These are phyloP conservation scores for Eurois occulta DNA, from an alignment of 2,888 invertebrate genomes.

Conservation along the genomic window DNA sequence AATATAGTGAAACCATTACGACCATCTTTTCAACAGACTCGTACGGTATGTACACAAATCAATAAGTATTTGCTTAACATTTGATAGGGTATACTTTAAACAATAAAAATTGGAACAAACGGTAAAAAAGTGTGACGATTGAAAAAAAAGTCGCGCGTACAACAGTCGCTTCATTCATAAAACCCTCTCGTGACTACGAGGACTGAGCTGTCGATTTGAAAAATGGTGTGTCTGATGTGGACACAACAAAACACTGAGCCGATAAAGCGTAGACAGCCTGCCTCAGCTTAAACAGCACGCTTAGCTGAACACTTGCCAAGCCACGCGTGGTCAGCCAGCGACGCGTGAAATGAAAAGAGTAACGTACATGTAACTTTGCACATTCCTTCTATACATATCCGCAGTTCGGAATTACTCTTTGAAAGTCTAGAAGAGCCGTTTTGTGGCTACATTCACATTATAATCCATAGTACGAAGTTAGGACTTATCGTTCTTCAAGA, in stretches of 20 bases:
- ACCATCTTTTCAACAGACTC: background rate
- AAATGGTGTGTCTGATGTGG: slow-evolving; percentile 14
- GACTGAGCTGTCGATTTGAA: slow-evolving; percentile 12
- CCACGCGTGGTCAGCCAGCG: slow-evolving; percentile 34
- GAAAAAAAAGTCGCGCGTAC: background rate
- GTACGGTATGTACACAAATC: background rate
- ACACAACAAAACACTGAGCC: slow-evolving; percentile 4
- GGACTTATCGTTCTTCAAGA: slow-evolving; percentile 14
- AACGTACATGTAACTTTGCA: slow-evolving; percentile 45
- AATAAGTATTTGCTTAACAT: background rate
- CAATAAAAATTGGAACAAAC: background rate
- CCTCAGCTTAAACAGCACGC: slow-evolving; percentile 33
- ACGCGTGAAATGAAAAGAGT: slow-evolving; percentile 48
- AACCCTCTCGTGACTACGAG: background rate
- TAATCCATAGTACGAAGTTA: slow-evolving; percentile 2
- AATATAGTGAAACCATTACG: background rate
- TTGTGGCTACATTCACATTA: slow-evolving; percentile 5
- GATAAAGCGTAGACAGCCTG: slow-evolving; percentile 5
- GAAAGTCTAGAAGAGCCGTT: slow-evolving; percentile 19
- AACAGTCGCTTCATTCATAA: background rate
- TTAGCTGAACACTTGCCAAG: slow-evolving; percentile 24
- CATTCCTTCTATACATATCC: slow-evolving; percentile 35
- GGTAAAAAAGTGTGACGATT: background rate
- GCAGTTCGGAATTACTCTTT: slow-evolving; percentile 25
- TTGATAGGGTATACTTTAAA: background rate